Evolutionary conservation across 1,140 invertebrate species (phyloP).

Genomic region (Pissodes strobi): DNA sequence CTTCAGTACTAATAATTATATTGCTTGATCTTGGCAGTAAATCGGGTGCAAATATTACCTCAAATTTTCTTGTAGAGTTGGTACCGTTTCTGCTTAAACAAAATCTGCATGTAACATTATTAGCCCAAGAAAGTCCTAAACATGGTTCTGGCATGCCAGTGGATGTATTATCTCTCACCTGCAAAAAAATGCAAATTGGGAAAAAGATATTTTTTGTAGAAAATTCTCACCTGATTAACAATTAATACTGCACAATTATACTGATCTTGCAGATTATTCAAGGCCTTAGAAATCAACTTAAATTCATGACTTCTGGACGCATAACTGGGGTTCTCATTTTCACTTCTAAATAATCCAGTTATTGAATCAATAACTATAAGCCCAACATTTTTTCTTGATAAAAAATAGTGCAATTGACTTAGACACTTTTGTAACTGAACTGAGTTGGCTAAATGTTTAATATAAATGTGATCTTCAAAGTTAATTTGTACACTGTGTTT

Average conservation of each 20-base stretch:
- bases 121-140: constrained; percentile 71
- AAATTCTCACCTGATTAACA: constrained; percentile 71
- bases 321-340: constrained; percentile 61
- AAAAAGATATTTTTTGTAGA: constrained; percentile 12
- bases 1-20: constrained; percentile 5
- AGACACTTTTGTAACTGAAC: constrained; percentile 65
- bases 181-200: constrained; percentile 39
- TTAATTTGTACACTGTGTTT: constrained; percentile 55
- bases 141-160: constrained; percentile 57
- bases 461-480: constrained; percentile 44
- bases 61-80: constrained; percentile 44
- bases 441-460: constrained; percentile 59
- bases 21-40: constrained; percentile 40
- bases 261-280: constrained; percentile 63
- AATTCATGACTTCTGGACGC: constrained; percentile 61
- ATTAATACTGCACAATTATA: constrained; percentile 67
- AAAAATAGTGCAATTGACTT: constrained; percentile 58
- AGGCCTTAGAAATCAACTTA: constrained; percentile 60
- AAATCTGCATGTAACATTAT: constrained; percentile 68
- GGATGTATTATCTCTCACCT: constrained; percentile 51
- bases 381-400: constrained; percentile 62
- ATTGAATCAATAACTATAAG: constrained; percentile 77
- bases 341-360: constrained; percentile 70
- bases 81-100: constrained; percentile 58
- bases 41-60: constrained; percentile 57